phyloP scores from a whole-genome alignment of 2,113 vertebrate genomes.

The Charina bottae region DNA sequence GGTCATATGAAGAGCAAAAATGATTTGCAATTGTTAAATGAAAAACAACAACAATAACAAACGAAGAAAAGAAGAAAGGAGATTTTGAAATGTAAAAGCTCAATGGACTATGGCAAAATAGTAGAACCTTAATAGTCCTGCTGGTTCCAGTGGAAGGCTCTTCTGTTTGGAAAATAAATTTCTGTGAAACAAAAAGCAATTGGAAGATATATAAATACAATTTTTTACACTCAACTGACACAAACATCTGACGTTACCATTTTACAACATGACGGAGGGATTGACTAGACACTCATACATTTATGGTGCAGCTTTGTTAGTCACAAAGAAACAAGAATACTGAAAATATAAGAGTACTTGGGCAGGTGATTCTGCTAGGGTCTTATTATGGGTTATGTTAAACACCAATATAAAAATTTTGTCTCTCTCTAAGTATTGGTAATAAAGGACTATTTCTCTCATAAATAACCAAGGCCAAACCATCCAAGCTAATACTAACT shows the following conservation, averaged over 20 bases:
- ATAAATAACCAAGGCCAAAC: background rate
- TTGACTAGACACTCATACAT: conserved; percentile 42
- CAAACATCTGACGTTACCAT: conserved; percentile 10
- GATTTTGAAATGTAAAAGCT: conserved; percentile 64
- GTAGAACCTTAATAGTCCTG: conserved; percentile 90
- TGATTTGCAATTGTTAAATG: conserved; percentile 71
- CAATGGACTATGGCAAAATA: conserved; percentile 71
- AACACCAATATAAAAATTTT: background rate
- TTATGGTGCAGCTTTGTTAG: conserved; percentile 40
- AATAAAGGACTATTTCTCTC: background rate
- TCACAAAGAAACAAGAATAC: background rate
- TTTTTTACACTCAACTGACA: conserved; percentile 44
- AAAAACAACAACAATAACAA: conserved; percentile 46
- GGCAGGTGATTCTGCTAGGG: background rate
- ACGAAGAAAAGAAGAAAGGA: conserved; percentile 63
- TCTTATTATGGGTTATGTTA: background rate
- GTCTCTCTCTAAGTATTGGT: background rate
- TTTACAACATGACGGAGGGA: conserved; percentile 13
- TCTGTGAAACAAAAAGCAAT: conserved; percentile 90
- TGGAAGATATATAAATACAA: conserved; percentile 80
- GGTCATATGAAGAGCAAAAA: conserved; percentile 75
- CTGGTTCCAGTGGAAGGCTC: conserved; percentile 81
- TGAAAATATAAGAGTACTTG: background rate
- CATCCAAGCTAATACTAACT: background rate
- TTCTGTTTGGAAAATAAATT: conserved; percentile 78